Base-by-base conservation (phyloP, 1,140 invertebrate genomes). In the Scaptomyza pallida region DNA sequence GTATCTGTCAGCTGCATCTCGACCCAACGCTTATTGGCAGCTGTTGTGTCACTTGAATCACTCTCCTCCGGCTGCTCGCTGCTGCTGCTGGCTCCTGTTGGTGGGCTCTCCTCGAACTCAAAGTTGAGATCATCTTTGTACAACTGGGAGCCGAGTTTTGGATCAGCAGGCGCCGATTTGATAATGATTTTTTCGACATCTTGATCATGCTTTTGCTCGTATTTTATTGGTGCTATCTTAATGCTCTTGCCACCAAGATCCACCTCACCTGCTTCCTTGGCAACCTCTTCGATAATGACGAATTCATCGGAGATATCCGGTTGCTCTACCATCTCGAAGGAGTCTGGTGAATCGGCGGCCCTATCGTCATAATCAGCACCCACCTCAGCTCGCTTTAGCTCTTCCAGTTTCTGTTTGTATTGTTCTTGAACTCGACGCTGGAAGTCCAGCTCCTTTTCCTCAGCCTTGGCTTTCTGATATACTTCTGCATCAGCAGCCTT, bases 321-420 rank as follows among this genome's bases (percentile, higher is more conserved):
- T 79, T 96, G 96, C 74, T 97, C 96, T 0, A 97, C 92, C 90
- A 97, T 93, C 93, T 97, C 97, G 92, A 98, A 98, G 23, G 97
- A 97, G 90, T 98, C 97, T 1, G 96, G 96, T 0, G 96, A 97
- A 74, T 97, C 95, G 59, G 93, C 92, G 81, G 94, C 92, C 92
- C 94, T 89, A 83, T 93, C 33, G 89, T 92, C 59, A 90, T 92
- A 48, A 21, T 90, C 88, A 8, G 79, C 89, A 2, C 85, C 85
- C 13, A 83, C 69, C 55, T 81, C 73, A 5, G 86, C 86, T 2
- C 77, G 73, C 23, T 91, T 89, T 69, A 93, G 54, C 90, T 93
- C 55, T 79, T 90, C 57, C 73, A 93, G 63, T 35, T 91, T 91
- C 56, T 89, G 83, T 12, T 81, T 80, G 30, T 91, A 91, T 44